Percentiles rank a stretch among this genome's conserved stretches.
phyloP scores from a whole-genome alignment of 2,888 invertebrate species.

The Mythimna lalbum region DNA sequence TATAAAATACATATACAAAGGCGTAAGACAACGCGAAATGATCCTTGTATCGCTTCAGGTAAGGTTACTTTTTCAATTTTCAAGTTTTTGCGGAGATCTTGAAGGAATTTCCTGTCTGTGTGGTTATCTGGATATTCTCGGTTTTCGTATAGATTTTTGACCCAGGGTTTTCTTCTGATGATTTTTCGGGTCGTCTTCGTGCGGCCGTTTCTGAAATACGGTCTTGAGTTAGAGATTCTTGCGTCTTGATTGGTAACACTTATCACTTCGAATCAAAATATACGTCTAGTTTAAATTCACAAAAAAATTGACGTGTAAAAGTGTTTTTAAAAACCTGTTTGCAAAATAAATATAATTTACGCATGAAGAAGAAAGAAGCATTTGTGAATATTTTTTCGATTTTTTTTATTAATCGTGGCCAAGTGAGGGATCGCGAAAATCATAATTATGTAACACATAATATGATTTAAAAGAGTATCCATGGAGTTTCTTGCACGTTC shows the following conservation, averaged over 20 bases:
- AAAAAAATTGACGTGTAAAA: no score
- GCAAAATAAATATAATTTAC: no score
- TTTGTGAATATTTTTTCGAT: no score
- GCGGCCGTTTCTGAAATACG: conserved; percentile 83
- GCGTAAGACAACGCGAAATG: conserved; percentile 95
- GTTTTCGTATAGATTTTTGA: conserved; percentile 97
- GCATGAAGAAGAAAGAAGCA: background rate
- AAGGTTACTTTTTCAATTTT: conserved; percentile 94
- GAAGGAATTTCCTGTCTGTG: conserved; percentile 96
- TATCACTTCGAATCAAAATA: no score
- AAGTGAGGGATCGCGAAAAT: no score
- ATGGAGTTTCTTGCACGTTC: no score
- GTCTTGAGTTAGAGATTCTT: conserved; percentile 63
- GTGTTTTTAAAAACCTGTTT: no score
- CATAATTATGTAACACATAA: no score
- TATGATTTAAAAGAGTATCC: no score
- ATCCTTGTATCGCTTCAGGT: conserved; percentile 93
- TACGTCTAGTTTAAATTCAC: no score
- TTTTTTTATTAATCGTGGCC: no score
- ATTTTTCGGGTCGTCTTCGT: conserved; percentile 73
- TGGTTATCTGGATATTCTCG: conserved; percentile 97
- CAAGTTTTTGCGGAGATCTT: conserved; percentile 96
- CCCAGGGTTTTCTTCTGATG: conserved; percentile 92
- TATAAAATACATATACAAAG: conserved; percentile 94
- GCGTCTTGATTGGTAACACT: conserved; percentile 33